phyloP scores from a whole-genome alignment of 2,888 invertebrate species.

The Crematogaster levior region DNA sequence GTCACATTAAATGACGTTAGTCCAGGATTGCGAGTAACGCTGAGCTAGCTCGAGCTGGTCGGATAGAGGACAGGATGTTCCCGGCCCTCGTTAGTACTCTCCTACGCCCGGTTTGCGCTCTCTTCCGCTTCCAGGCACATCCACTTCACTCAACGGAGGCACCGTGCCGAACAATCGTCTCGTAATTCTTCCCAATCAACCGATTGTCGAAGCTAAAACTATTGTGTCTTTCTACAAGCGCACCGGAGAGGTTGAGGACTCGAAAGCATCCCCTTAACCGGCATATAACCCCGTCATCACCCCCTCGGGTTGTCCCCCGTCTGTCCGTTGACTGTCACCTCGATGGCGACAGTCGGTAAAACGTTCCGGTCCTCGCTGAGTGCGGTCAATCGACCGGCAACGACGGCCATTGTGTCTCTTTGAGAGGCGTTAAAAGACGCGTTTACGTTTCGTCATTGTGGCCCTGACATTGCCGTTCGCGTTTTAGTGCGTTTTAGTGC shows the following conservation, averaged over 20 bases:
- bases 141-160: conserved; percentile 75
- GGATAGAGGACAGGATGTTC: conserved; percentile 57
- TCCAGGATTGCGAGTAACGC: conserved; percentile 78
- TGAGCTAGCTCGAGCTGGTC: conserved; percentile 73
- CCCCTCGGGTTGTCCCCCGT: conserved; percentile 14
- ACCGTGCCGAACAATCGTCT: conserved; percentile 79
- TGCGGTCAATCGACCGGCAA: conserved; percentile 80
- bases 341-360: conserved; percentile 64
- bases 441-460: conserved; percentile 70
- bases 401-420: conserved; percentile 76
- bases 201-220: conserved; percentile 83
- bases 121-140: conserved; percentile 69
- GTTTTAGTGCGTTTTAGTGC: conserved; percentile 61
- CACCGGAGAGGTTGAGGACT: conserved; percentile 38
- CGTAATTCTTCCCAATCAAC: conserved; percentile 84
- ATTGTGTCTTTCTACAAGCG: conserved; percentile 77
- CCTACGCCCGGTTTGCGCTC: conserved; percentile 61
- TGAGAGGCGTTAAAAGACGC: conserved; percentile 77
- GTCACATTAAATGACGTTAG: conserved; percentile 78
- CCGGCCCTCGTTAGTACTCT: conserved; percentile 80
- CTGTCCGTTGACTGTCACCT: conserved; percentile 45
- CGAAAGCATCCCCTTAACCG: conserved; percentile 66
- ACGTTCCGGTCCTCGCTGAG: conserved; percentile 66
- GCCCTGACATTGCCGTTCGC: conserved; percentile 47
- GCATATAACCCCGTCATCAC: conserved; percentile 47